Conservation (phyloP, 2,888 invertebrate species). For the Sarcophaga variegata region DNA sequence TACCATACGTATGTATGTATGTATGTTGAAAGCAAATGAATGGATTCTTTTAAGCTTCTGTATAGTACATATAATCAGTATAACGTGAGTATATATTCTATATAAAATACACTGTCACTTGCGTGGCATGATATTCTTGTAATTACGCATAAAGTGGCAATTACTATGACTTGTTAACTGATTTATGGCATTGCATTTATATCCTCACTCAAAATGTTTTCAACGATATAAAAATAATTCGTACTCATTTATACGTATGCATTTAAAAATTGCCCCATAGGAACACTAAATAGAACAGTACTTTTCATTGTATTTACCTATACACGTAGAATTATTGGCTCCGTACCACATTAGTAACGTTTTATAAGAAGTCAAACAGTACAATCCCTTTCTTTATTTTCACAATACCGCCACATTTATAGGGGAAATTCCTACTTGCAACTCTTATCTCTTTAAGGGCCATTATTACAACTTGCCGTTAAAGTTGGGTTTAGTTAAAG, state of each 20-base stretch:
- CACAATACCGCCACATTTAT: no score
- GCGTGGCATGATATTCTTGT: constrained; percentile 61
- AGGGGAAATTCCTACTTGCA: no score
- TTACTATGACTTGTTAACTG: constrained; percentile 68
- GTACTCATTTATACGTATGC: not conserved
- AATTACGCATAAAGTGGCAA: constrained; percentile 67
- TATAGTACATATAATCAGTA: no score
- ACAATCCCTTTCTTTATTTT: no score
- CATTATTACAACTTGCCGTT: no score
- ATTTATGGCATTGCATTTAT: constrained; percentile 62
- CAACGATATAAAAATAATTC: constrained; percentile 16
- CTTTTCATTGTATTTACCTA: no score
- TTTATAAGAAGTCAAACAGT: no score
- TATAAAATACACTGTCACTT: constrained; percentile 29
- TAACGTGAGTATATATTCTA: not conserved
- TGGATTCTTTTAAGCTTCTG: constrained; percentile 36
- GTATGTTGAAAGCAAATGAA: not conserved
- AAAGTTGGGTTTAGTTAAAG: no score
- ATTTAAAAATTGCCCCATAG: no score
- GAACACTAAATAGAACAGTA: no score
- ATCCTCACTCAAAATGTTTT: constrained; percentile 29
- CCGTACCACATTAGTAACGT: not conserved
- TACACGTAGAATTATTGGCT: not conserved
- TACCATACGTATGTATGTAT: no score
- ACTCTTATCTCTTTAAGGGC: no score